Conservation (phyloP, 1,140 invertebrate genomes). For the Tribolium castaneum region DNA sequence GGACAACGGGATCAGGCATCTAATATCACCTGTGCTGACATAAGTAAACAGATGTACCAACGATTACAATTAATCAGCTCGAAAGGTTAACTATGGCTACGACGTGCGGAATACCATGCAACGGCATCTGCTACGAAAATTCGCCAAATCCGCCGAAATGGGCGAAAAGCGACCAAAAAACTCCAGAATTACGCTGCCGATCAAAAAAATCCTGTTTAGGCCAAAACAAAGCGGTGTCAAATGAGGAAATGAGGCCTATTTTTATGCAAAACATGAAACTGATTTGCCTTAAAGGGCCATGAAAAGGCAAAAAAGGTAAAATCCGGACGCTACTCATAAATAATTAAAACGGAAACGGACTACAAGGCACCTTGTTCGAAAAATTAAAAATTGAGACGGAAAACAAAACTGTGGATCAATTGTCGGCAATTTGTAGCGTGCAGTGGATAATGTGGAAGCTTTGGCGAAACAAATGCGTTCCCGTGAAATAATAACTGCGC, state of each 20-base stretch:
- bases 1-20: slow-evolving; percentile 47
- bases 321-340: no score
- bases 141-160: neutral
- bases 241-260: no score
- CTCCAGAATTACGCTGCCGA: neutral
- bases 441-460: neutral
- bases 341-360: no score
- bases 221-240: no score
- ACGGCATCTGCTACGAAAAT: slow-evolving; percentile 8
- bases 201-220: no score
- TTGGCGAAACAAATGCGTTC: neutral
- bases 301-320: no score
- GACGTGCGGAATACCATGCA: neutral
- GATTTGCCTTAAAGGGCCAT: no score
- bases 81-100: slow-evolving; percentile 11
- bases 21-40: slow-evolving; percentile 48
- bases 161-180: neutral
- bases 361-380: neutral
- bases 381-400: no score
- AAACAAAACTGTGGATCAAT: neutral
- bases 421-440: neutral
- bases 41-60: slow-evolving; percentile 48
- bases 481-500: neutral
- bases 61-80: slow-evolving; percentile 35
- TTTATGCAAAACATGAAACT: neutral